Evolutionary conservation across 2,113 vertebrate genomes (phyloP), one percentile per base, ranked within the genome.

Genomic region (Alouatta palliata): DNA sequence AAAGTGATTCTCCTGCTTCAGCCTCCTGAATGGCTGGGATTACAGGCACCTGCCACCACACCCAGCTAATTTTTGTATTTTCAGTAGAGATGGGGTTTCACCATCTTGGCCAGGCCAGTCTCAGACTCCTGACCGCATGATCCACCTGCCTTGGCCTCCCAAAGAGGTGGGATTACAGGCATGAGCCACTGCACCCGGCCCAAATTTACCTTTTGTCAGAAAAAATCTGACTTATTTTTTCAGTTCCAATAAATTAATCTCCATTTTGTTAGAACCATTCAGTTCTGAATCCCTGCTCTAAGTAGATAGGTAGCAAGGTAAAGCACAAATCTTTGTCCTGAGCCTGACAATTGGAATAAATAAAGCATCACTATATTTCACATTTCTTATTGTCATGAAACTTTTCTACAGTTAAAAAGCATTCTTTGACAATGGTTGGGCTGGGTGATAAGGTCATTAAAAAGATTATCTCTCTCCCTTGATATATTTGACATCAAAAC

Each of bases 201-300:
- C 37, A 95, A 88, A 88, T 80, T 92, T 56, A 75, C 11, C 85
- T 70, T 84, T 45, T 92, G 40, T 94, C 81, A 93, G 49, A 87
- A 83, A 86, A 77, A 92, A 5, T 10, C 58, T 89, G 84, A 30
- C 23, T 54, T 64, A 56, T 37, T 90, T 96, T 75, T 94, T 79
- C 66, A 89, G 58, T 95, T 94, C 61, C 76, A 20, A 76, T 91
- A 30, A 37, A 95, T 70, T 49, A 76, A 86, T 75, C 21, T 21
- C 17, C 47, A 52, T 87, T 89, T 79, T 64, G 27, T 71, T 64
- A 75, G 27, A 64, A 2, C 37, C 47, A 83, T 71, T 43, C 17
- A 43, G 64, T 52, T 97, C 73, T 54, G 79, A 75, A 75, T 89
- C 77, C 30, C 73, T 86, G 16, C 35, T 68, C 30, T 17, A 43